Base-by-base conservation (phyloP, 2,888 invertebrate genomes). In the Stenichneumon culpator region DNA sequence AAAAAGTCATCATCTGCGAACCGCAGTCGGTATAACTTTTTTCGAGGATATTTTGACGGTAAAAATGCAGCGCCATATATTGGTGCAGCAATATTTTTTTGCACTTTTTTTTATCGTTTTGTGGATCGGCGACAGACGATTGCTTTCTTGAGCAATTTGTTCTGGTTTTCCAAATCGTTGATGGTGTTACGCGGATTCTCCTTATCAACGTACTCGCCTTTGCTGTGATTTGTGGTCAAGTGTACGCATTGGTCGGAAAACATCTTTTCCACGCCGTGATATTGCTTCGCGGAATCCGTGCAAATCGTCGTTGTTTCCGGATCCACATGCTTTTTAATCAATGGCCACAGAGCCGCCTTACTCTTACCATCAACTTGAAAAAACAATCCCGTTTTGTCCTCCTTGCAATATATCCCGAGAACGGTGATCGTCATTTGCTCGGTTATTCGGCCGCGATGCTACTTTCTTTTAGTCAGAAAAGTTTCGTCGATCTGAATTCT, bases 331-430 rank as follows among this genome's bases (percentile, higher is more conserved):
- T 25, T n/a, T 73, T 81, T 25, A n/a, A 87, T 86, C n/a, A 67
- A 83, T n/a, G 86, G 85, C 86, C 85, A 85, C 77, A 87, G 68
- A 44, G 86, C 83, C 19, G 54, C 57, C 32, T 87, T 86, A 67
- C 84, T 79, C 32, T 79, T 79, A 0, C 50, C 50, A 67, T 75
- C 32, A n/a, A 75, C 75, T 68, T 82, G 50, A 32, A 82, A 74
- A 36, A 79, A 85, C 32, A 83, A 69, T 3, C 86, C 84, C 9
- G 63, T 68, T 22, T 87, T 85, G 44, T 86, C 83, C 72, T 87
- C 84, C 54, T 87, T 85, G 69, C 83, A 86, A 73, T 84, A 86
- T 47, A 87, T 81, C 14, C 86, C 82, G 7, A 87, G 67, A 72
- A 87, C 86, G 25, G 79, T 85, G 68, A 70, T 79, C 11, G 78